A percentile compares a stretch with the other conserved stretches of the same genome.
phyloP scores from a whole-genome alignment of 1,140 invertebrate species.

The Mycetomoellerius zeteki region DNA sequence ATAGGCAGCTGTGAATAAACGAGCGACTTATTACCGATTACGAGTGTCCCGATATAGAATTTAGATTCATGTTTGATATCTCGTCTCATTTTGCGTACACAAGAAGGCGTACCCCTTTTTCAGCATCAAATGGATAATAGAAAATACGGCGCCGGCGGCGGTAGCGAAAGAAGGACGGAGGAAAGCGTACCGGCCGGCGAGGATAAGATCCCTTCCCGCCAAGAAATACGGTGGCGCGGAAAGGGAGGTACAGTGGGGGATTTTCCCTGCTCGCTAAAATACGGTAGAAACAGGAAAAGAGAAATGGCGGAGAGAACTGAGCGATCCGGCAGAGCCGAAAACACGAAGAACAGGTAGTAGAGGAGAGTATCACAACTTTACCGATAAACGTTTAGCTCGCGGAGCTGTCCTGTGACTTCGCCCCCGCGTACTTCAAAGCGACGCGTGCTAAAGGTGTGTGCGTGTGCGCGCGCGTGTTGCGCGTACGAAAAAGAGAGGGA shows the following conservation, averaged over 20 bases:
- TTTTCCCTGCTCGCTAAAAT: conserved; percentile 66
- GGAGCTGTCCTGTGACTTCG: conserved; percentile 14
- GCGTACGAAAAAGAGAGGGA: background rate
- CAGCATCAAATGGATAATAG: background rate
- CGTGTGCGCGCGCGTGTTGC: background rate
- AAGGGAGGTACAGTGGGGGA: conserved; percentile 60
- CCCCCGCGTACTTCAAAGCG: conserved; percentile 19
- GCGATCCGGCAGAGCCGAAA: conserved; percentile 29
- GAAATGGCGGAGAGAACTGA: conserved; percentile 40
- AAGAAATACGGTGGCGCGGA: conserved; percentile 62
- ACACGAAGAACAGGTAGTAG: conserved; percentile 59
- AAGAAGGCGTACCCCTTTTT: background rate
- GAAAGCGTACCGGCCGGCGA: conserved; percentile 44
- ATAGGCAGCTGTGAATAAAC: background rate
- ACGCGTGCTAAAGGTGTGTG: background rate
- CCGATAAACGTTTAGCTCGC: conserved; percentile 37
- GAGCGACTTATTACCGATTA: conserved; percentile 6
- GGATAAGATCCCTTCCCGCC: conserved; percentile 69
- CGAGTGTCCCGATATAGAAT: background rate
- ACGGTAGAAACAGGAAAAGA: conserved; percentile 65
- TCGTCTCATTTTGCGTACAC: background rate
- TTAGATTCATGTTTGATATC: conserved; percentile 3
- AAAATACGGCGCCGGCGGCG: conserved; percentile 25
- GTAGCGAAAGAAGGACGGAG: conserved; percentile 18
- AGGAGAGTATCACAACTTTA: conserved; percentile 25